Evolutionary conservation across 2,797 vertebrate genomes (phyloP).

Genomic region (Cichlasoma orientale): DNA sequence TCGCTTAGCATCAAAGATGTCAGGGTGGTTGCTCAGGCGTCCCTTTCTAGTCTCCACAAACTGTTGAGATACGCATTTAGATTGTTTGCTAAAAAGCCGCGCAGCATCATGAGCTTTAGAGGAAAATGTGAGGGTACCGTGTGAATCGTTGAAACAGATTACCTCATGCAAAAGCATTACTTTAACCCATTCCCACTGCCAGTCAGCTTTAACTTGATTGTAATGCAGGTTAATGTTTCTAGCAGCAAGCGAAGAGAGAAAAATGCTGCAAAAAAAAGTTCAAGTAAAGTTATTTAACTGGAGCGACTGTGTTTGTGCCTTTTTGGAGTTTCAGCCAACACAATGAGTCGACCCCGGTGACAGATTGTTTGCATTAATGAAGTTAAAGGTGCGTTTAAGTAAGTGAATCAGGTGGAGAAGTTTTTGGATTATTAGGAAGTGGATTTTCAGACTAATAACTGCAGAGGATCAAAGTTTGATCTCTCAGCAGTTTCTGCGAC

Average conservation of each 20-base stretch:
- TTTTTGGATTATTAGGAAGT: background rate
- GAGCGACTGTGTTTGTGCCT: background rate
- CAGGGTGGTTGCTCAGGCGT: slow-evolving; percentile 27
- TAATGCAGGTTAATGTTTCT: background rate
- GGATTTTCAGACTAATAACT: background rate
- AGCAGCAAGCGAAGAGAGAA: background rate
- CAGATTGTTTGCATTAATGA: background rate
- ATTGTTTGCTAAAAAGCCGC: background rate
- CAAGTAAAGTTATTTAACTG: background rate
- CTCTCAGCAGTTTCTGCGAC: background rate
- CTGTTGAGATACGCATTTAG: background rate
- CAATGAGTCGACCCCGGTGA: background rate
- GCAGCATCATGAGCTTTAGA: background rate
- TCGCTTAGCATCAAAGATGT: slow-evolving; percentile 33
- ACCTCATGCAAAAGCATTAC: background rate
- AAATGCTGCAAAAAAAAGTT: background rate
- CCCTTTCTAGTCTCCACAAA: slow-evolving; percentile 27
- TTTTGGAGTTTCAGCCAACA: background rate
- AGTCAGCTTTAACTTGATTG: background rate
- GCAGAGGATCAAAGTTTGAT: background rate
- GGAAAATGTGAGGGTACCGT: background rate
- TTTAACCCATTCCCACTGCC: background rate
- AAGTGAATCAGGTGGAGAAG: background rate
- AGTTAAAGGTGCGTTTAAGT: background rate
- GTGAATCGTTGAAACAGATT: background rate